phyloP scores from a whole-genome alignment of 1,140 invertebrate species.

The Drosophila miranda region DNA sequence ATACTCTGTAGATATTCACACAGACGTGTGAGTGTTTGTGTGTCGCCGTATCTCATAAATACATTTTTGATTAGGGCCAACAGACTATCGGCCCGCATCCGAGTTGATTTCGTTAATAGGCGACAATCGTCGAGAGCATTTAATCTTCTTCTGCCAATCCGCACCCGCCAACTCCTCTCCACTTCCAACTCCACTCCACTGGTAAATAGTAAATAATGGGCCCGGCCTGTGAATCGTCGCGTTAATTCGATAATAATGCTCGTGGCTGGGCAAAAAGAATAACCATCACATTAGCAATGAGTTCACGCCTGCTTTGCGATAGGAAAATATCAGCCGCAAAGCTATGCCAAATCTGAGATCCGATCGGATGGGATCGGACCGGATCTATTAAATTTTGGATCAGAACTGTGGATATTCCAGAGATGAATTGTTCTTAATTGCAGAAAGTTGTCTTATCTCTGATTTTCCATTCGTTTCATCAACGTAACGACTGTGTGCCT shows the following conservation, averaged over 20 bases:
- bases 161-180: not conserved
- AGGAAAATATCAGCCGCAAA: not conserved
- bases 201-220: conserved; percentile 43
- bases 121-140: conserved; percentile 66
- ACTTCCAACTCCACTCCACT: conserved; percentile 5
- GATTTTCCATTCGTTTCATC: too few species aligned
- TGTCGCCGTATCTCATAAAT: conserved; percentile 63
- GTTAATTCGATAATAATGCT: conserved; percentile 70
- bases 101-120: conserved; percentile 72
- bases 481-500: too few species aligned
- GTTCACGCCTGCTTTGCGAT: conserved; percentile 40
- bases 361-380: too few species aligned
- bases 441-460: too few species aligned
- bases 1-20: conserved; percentile 6
- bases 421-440: too few species aligned
- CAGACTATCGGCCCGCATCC: conserved; percentile 63
- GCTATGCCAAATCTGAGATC: too few species aligned
- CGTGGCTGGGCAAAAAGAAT: conserved; percentile 20
- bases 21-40: not conserved
- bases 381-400: too few species aligned
- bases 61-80: conserved; percentile 71
- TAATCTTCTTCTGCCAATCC: conserved; percentile 49
- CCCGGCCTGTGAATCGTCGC: conserved; percentile 28
- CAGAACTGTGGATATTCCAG: too few species aligned
- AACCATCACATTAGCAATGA: conserved; percentile 43